A percentile compares a stretch with the other conserved stretches of the same genome.
Conservation (phyloP, 2,113 vertebrate species). For the human region DNA sequence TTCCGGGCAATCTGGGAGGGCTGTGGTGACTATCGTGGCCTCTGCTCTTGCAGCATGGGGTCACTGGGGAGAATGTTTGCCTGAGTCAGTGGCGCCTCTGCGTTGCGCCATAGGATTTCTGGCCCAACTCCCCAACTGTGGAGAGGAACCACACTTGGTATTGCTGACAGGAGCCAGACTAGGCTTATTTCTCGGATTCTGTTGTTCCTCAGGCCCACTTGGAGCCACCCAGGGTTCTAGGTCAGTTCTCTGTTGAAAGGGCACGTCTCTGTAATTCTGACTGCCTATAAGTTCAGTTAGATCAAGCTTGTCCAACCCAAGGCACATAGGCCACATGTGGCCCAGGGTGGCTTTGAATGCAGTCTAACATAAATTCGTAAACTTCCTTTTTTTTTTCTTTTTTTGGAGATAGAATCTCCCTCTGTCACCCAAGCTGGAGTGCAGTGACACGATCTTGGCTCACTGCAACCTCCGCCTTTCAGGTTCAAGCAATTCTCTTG, state of each 20-base stretch:
- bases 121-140: neutral
- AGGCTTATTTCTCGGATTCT: neutral
- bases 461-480: too few species aligned
- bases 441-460: too few species aligned
- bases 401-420: too few species aligned
- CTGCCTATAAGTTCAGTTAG: neutral
- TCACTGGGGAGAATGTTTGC: neutral
- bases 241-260: neutral
- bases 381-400: too few species aligned
- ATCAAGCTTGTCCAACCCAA: too few species aligned
- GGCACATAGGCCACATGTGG: too few species aligned
- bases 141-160: neutral
- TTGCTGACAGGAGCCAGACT: neutral
- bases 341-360: too few species aligned
- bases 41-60: too few species aligned
- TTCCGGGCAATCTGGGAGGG: neutral
- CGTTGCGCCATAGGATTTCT: rapidly evolving
- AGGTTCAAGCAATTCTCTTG: too few species aligned
- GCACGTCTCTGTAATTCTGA: neutral
- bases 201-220: rapidly evolving
- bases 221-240: neutral
- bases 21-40: rapidly evolving
- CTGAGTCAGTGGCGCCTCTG: neutral
- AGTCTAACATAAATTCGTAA: too few species aligned
- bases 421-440: too few species aligned